Conservation (phyloP, 64 coral and sea anemone species). For the Pocillopora damicornis region DNA sequence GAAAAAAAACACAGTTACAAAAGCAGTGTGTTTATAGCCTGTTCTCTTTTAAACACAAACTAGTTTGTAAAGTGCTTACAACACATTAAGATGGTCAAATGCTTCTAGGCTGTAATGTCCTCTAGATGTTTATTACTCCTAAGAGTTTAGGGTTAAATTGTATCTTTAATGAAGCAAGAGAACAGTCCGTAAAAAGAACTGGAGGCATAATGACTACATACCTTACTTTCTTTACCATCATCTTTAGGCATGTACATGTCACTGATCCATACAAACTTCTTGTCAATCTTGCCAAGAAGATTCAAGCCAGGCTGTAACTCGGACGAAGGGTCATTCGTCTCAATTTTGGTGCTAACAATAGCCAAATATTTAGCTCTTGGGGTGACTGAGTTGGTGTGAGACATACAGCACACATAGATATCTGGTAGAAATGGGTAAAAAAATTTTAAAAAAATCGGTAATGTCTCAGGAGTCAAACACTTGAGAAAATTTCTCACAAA, state of each 20-base stretch:
- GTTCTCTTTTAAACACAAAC: too few species aligned
- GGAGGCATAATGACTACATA: neutral
- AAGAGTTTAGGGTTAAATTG: too few species aligned
- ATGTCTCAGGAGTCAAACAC: too few species aligned
- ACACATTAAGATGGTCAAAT: too few species aligned
- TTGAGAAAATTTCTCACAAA: too few species aligned
- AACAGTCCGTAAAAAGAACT: too few species aligned
- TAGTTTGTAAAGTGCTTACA: too few species aligned
- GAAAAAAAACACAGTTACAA: too few species aligned
- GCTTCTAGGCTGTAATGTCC: too few species aligned
- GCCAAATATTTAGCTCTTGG: conserved; percentile 74
- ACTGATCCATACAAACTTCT: conserved; percentile 74
- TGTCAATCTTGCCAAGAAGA: conserved; percentile 76
- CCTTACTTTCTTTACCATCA: conserved; percentile 75
- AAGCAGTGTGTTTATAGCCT: too few species aligned
- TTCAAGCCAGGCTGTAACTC: conserved; percentile 73
- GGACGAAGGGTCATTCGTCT: conserved; percentile 63
- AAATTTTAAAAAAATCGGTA: neutral
- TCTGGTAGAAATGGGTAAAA: conserved; percentile 42
- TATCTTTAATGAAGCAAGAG: too few species aligned
- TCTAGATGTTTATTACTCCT: too few species aligned
- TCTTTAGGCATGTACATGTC: conserved; percentile 72
- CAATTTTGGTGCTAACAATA: conserved; percentile 79
- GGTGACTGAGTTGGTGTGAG: conserved; percentile 62
- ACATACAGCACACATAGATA: conserved; percentile 89